Conservation (phyloP, 2,113 vertebrate genomes). For the Glareola pratincola region DNA sequence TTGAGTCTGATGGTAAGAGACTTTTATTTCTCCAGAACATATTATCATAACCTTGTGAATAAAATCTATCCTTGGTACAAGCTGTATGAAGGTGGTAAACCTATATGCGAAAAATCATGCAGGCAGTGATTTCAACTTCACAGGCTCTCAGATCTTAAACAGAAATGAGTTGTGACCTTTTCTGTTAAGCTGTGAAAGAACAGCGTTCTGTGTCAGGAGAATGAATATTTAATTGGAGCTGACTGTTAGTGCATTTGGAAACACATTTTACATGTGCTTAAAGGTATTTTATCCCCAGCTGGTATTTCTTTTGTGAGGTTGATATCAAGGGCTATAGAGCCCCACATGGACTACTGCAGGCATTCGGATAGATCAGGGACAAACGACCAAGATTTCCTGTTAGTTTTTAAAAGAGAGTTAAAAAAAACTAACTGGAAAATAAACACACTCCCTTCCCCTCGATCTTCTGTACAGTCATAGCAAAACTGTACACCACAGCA, state of each 20-base stretch:
- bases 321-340: background rate
- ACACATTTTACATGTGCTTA: background rate
- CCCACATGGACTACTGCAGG: background rate
- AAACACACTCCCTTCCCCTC: background rate
- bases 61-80: background rate
- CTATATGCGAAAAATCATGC: background rate
- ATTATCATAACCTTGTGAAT: background rate
- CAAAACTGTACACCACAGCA: background rate
- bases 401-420: background rate
- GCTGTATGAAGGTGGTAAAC: background rate
- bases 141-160: background rate
- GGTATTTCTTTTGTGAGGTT: background rate
- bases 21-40: background rate
- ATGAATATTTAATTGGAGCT: slow-evolving; percentile 11
- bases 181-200: background rate
- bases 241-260: background rate
- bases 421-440: background rate
- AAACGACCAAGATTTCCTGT: background rate
- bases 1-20: background rate
- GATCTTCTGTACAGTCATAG: background rate
- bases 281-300: background rate
- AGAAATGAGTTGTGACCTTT: slow-evolving; percentile 28
- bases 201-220: background rate
- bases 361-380: background rate
- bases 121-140: background rate